Base-by-base conservation (phyloP, 2,888 invertebrate species). In the Andrena praecox region DNA sequence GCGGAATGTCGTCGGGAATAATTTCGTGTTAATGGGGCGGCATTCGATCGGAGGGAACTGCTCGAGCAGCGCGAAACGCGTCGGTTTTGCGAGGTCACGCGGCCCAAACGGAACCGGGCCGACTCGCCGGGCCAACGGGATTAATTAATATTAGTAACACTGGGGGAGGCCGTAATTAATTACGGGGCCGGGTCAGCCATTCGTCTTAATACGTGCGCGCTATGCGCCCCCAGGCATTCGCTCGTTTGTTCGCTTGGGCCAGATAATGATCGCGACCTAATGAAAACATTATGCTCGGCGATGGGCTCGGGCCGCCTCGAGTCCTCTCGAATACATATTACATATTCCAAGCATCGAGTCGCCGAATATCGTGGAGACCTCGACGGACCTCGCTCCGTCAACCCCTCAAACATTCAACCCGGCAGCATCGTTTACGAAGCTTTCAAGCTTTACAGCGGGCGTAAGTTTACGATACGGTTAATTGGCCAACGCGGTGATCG, bases 91-190 rank as follows among this genome's bases (percentile, higher is more conserved):
- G 78, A 78, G 84, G 82, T 87, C 84, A 78, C 80, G 69, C 69
- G 62, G 64, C 62, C 74, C 27, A 67, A 67, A 50, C 68, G 59
- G 48, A 67, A 62, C 42, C 56, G 12, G 64, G 71, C 52, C 72
- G 62, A 67, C 79, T 76, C 66, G 60, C 75, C 54, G 66, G 64
- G 56, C 71, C 73, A 80, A 75, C 75, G 74, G 88, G 85, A 91
- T 92, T 91, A 90, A 92, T 92, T 91, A 92, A 91, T 90, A 91
- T 90, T 89, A 89, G 89, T 91, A 90, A 90, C 91, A 90, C 89
- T 87, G 88, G 86, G 88, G 83, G 87, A 89, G 87, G 85, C 85
- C 85, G 79, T 89, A 90, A 91, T 92, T 92, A 91, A 92, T 92
- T 88, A 88, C 87, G 75, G 69, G 69, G 50, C 74, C 84, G 82